phyloP scores from a whole-genome alignment of 2,888 invertebrate species.

The Escarpia spicata region DNA sequence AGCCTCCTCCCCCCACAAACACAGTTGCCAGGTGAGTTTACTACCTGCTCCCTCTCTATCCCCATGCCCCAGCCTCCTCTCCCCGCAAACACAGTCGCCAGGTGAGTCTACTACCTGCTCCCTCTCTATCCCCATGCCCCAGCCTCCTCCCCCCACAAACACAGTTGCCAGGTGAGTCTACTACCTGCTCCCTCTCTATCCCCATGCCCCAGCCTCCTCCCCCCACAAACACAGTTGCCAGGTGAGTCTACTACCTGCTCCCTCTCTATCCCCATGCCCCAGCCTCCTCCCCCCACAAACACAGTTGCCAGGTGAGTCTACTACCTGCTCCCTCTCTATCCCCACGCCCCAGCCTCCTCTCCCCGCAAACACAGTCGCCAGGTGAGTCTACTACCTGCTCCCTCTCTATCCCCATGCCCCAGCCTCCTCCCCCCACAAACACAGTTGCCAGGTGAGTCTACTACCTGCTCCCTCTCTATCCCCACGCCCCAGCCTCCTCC shows the following conservation, averaged over 20 bases:
- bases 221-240: background rate
- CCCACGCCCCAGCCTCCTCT: background rate
- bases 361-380: background rate
- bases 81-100: no score
- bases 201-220: background rate
- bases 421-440: background rate
- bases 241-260: no score
- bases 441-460: background rate
- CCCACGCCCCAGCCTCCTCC: background rate
- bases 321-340: slow-evolving; percentile 50
- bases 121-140: background rate
- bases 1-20: background rate
- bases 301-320: no score
- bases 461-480: background rate
- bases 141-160: background rate
- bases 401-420: background rate
- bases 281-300: no score
- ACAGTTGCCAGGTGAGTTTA: no score
- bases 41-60: background rate
- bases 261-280: no score
- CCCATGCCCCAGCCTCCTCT: background rate
- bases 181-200: background rate
- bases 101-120: background rate
- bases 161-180: background rate
- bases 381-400: background rate